Evolutionary conservation across 1,140 invertebrate species (phyloP), one percentile per base, ranked within the genome.

Genomic region (Achroia grisella): DNA sequence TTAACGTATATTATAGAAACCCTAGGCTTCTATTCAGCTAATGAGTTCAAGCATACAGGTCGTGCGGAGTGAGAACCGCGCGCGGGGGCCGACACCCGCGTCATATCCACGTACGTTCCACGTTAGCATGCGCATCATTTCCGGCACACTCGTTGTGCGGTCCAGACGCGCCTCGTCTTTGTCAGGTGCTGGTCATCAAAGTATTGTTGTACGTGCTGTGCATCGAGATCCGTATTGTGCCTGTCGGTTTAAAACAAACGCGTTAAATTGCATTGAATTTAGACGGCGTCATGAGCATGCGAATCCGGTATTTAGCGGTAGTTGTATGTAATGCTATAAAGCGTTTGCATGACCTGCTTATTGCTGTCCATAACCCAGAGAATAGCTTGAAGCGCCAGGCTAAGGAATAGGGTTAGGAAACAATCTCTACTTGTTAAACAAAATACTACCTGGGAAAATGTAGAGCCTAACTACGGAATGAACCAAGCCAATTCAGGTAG

Each of bases 171-270:
- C 64, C 59, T 1, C 73, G 62, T 42, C 75, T 54, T 39, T 77
- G 78, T 82, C 76, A 82, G 65, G 71, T 64, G 10, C 64, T 70
- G 33, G 54, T 70, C 62, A 76, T 52, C 64, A 76, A 32, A 10
- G 75, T 74, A 44, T 81, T 80, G 53, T 84, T 85, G 61, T 82
- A 85, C 34, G 73, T 82, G 78, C 81, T 85, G 49, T 82, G 68
- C 67, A 82, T 71, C 44, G 81, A 85, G 42, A 85, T 79, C 41
- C 81, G 71, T 35, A 85, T 81, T 6, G 81, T 85, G 61, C 81
- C 81, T 83, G 58, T 4, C 8, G 44, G 56, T 47, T 56, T 28
- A 41, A 43, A 30, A 23, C 15, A 30, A 11, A 10, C 1, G 5
- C 8, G 10, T 49, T 33, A n/a, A 49, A 17, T 15, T 10, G 17